Base-by-base conservation (phyloP, 2,888 invertebrate species). In the Brenthis hecate region DNA sequence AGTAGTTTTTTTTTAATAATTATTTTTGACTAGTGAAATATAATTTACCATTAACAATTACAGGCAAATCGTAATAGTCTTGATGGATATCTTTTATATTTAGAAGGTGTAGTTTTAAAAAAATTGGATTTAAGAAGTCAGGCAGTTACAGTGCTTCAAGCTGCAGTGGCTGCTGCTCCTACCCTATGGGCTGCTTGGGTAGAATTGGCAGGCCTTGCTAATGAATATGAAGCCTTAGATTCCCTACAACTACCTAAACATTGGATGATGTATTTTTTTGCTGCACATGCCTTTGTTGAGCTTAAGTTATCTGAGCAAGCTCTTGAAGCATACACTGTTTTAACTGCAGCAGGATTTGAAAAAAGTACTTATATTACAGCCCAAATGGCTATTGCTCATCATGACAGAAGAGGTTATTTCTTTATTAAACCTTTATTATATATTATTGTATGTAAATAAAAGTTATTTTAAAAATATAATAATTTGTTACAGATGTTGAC, bases 151-250 rank as follows among this genome's bases (percentile, higher is more conserved):
- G 94, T 96, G 60, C 93, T 99, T 55, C 94, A 96, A 23, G 95
- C 97, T 79, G 95, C 98, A 0, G 94, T 98, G 13, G 94, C 95
- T 69, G 93, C 94, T 55, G 95, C 96, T 66, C 98, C 98, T 0
- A 95, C 97, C 80, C 94, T 98, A 71, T 99, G 99, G 99, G 96
- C 98, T 55, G 97, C 99, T 0, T 99, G 99, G 98, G 93, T 97
- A 50, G 99, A 99, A 85, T 90, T 99, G 14, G 96, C 98, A 0
- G 95, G 96, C 11, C 90, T 99, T 1, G 95, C 99, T 65, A 95
- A 95, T 72, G 97, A 97, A 78, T 96, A 96, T 85, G 96, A 97
- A 79, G 96, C 96, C 63, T 82, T 96, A 23, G 93, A 95, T 70
- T 92, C 94, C 3, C 82, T 96, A 5, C 93, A 94, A 69, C 85